Percentiles rank a stretch among this genome's conserved stretches.
Conservation (phyloP, 53 echinoderm and acorn worm genomes). For the Pentamera pediparva region DNA sequence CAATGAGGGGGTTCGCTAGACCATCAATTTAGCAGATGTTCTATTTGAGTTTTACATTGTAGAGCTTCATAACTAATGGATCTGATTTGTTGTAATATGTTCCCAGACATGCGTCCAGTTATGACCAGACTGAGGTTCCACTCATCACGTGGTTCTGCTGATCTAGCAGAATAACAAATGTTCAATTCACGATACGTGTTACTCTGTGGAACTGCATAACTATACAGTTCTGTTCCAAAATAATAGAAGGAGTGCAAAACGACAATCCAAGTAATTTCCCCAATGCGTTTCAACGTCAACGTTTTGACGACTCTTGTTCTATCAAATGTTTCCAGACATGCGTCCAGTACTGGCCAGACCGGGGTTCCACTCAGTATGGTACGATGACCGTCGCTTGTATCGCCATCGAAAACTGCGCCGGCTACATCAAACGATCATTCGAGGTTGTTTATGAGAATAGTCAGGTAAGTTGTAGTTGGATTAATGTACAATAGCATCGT, state of each 20-base stretch:
- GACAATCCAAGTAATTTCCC: neutral
- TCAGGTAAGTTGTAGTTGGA: no score
- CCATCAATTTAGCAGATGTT: no score
- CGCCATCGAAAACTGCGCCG: neutral
- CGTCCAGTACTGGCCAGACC: constrained; percentile 24
- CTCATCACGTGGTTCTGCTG: neutral
- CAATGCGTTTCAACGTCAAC: neutral
- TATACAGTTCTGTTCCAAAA: neutral
- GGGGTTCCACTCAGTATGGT: constrained; percentile 15
- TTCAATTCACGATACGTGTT: neutral
- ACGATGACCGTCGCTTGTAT: constrained; percentile 11
- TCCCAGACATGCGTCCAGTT: no score
- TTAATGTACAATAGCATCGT: no score
- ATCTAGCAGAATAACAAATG: neutral
- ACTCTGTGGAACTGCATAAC: neutral
- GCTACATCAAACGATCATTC: neutral
- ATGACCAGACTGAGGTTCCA: no score
- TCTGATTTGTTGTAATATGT: no score
- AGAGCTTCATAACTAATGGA: no score
- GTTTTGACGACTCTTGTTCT: neutral
- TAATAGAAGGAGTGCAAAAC: neutral
- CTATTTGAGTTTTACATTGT: no score
- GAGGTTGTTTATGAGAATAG: neutral
- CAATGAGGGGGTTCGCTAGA: no score
- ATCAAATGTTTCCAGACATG: constrained; percentile 14